Conservation (phyloP, 2,888 invertebrate species). For the Pammene aurita region DNA sequence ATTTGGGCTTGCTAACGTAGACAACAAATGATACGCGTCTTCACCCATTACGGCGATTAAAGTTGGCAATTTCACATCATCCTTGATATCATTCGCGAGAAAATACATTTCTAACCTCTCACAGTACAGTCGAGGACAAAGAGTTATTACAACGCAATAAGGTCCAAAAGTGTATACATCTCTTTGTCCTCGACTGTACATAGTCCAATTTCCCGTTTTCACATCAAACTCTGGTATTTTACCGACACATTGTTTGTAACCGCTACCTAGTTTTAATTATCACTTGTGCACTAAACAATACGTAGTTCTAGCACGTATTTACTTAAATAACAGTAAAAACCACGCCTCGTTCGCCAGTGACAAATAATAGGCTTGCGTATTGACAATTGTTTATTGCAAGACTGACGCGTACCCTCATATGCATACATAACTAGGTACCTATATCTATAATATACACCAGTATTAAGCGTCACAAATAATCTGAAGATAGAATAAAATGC, state of each 20-base stretch:
- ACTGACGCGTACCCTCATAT: neutral
- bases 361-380: conserved; percentile 5
- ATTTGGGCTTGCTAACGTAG: conserved; percentile 32
- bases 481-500: too few relatives aligned
- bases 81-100: conserved; percentile 21
- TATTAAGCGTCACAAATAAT: too few relatives aligned
- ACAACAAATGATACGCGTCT: conserved; percentile 22
- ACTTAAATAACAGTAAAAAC: conserved; percentile 4
- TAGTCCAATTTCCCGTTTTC: conserved; percentile 31
- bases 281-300: neutral
- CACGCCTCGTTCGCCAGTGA: conserved; percentile 16
- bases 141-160: too few relatives aligned
- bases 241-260: conserved; percentile 5
- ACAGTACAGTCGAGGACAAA: too few relatives aligned
- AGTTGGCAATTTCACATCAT: conserved; percentile 23
- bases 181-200: too few relatives aligned
- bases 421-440: too few relatives aligned
- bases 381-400: neutral
- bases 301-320: too few relatives aligned
- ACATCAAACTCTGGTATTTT: conserved; percentile 33
- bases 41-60: conserved; percentile 40
- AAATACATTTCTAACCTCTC: conserved; percentile 40
- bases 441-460: too few relatives aligned
- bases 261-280: neutral
- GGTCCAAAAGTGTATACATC: too few relatives aligned